These are phyloP conservation scores for Achroia grisella DNA, from an alignment of 1,140 invertebrate genomes.

Conservation along the genomic window DNA sequence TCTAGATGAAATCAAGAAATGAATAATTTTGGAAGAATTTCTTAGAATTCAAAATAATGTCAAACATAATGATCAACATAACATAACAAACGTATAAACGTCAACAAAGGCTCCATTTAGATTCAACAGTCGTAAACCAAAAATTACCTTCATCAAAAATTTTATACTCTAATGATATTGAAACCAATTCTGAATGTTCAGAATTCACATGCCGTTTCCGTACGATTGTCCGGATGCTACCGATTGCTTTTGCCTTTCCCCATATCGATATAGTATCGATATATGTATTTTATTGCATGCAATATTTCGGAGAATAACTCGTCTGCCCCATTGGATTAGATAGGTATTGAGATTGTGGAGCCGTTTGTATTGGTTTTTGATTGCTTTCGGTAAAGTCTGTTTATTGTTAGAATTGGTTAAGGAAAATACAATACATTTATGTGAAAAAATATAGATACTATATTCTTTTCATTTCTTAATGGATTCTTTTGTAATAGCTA, in stretches of 20 bases:
- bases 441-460: no score
- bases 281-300: slow-evolving; percentile 51
- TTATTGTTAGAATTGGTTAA: neutral
- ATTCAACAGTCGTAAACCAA: slow-evolving; percentile 5
- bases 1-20: no score
- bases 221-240: slow-evolving; percentile 43
- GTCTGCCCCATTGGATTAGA: slow-evolving; percentile 34
- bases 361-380: slow-evolving; percentile 53
- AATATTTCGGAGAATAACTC: slow-evolving; percentile 58
- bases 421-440: no score
- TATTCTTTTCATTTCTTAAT: no score
- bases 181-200: slow-evolving; percentile 5
- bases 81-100: no score
- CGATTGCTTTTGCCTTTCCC: slow-evolving; percentile 60
- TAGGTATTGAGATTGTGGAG: slow-evolving; percentile 47
- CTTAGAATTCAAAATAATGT: no score
- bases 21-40: no score
- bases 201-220: slow-evolving; percentile 39
- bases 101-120: no score
- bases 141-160: no score
- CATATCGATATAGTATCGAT: slow-evolving; percentile 31
- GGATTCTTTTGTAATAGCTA: no score
- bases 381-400: slow-evolving; percentile 23
- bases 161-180: slow-evolving; percentile 14
- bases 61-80: no score